Evolutionary conservation across 1,140 invertebrate species (phyloP), one percentile per base, ranked within the genome.

Genomic region (honey bee (Apis mellifera)): DNA sequence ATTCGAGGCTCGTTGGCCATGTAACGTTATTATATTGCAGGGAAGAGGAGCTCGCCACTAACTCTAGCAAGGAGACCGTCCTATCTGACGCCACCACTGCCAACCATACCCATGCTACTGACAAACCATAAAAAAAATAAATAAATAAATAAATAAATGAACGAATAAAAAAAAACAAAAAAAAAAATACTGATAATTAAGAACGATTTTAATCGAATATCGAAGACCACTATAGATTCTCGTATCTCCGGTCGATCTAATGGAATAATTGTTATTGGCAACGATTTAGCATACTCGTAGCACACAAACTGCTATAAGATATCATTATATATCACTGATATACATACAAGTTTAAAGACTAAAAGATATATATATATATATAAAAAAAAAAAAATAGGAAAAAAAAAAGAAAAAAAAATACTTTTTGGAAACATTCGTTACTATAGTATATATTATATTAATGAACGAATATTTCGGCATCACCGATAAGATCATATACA

Each of bases 1-100:
- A 86, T 76, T 83, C 75, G 81, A 88, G 89, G 90, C 87, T 89
- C 84, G 87, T 90, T 92, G 84, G 90, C 91, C 89, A 93, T 92
- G 90, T 92, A 93, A 92, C 90, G 80, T 93, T 94, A 75, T 93
- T 93, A 84, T 93, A 91, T 94, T 94, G 78, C 92, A 94, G 93
- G 93, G 92, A 93, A 91, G 92, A 94, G 90, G 92, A 93, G 89
- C 90, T 93, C 91, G 87, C 92, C 85, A 92, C 92, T 92, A 92
- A 94, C 86, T 93, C 92, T 93, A 94, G 93, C 93, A 93, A 89
- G 90, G 92, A 94, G 90, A 94, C 92, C 83, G 90, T 93, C 86
- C 91, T 94, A 91, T 93, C 92, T 86, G 92, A 93, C 88, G 91
- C 89, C 90, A 92, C 91, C 83, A 93, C 91, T 92, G 92, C 89